Evolutionary conservation across 2,888 invertebrate species (phyloP).

Genomic region (Branchellion lobata): DNA sequence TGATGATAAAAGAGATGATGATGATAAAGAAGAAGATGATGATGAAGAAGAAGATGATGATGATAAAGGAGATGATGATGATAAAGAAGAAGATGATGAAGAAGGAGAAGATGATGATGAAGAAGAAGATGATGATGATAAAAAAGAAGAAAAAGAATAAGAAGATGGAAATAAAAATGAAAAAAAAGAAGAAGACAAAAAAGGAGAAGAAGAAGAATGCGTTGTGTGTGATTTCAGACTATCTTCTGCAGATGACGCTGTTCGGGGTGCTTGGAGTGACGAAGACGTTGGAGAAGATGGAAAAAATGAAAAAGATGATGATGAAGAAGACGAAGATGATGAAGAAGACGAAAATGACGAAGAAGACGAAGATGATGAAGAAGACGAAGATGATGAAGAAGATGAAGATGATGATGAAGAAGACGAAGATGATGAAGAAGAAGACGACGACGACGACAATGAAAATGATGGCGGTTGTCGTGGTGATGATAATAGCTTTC

Average conservation of each 20-base stretch:
- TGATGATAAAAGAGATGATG: slow-evolving; percentile 32
- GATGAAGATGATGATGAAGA: no score
- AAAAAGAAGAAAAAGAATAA: background rate
- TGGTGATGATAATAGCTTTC: background rate
- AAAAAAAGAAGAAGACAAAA: background rate
- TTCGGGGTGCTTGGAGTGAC: background rate
- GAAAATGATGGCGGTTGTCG: background rate
- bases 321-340: background rate
- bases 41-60: background rate
- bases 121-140: slow-evolving; percentile 1
- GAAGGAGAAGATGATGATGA: background rate
- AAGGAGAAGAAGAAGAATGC: background rate
- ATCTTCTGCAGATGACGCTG: slow-evolving; percentile 11
- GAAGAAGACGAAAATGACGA: background rate
- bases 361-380: no score
- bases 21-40: slow-evolving; percentile 10
- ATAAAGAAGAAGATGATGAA: background rate
- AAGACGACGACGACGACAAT: background rate
- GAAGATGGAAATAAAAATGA: background rate
- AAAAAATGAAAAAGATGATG: background rate
- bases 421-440: background rate
- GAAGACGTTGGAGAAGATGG: slow-evolving; percentile 4
- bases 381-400: no score
- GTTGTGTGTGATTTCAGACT: no score
- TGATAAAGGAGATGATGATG: background rate